Conservation (phyloP, 2,113 vertebrate species). For the Campylorhamphus procurvoides region DNA sequence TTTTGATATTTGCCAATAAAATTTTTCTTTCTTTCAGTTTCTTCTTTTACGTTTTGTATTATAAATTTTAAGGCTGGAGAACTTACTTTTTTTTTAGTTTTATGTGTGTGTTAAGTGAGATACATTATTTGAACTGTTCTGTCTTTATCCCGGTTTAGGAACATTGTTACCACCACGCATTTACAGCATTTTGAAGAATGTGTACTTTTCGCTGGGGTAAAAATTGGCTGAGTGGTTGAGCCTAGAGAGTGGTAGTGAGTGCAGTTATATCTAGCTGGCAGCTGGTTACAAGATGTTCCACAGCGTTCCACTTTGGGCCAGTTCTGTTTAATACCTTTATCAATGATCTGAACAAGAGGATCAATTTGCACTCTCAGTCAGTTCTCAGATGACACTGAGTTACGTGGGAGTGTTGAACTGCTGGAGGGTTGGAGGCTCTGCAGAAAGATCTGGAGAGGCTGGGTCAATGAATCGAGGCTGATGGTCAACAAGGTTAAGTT, state of each 20-base stretch:
- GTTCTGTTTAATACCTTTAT: neutral
- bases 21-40: neutral
- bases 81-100: fast-evolving
- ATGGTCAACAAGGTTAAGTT: neutral
- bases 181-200: neutral
- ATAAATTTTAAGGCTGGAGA: fast-evolving
- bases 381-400: fast-evolving
- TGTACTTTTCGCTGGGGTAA: neutral
- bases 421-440: neutral
- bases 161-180: neutral
- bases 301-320: neutral
- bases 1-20: neutral
- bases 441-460: neutral
- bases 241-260: neutral
- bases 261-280: too few relatives aligned
- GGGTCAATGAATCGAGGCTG: neutral
- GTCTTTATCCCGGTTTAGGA: neutral
- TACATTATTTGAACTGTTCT: neutral
- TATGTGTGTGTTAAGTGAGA: neutral
- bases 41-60: neutral
- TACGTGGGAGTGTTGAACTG: neutral
- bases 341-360: neutral
- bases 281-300: neutral
- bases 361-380: neutral
- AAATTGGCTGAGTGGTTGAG: fast-evolving